Percentiles rank a stretch among this genome's conserved stretches.
These are phyloP conservation scores for Aethes cnicana DNA, from an alignment of 2,888 invertebrate species.

Conservation along the genomic window DNA sequence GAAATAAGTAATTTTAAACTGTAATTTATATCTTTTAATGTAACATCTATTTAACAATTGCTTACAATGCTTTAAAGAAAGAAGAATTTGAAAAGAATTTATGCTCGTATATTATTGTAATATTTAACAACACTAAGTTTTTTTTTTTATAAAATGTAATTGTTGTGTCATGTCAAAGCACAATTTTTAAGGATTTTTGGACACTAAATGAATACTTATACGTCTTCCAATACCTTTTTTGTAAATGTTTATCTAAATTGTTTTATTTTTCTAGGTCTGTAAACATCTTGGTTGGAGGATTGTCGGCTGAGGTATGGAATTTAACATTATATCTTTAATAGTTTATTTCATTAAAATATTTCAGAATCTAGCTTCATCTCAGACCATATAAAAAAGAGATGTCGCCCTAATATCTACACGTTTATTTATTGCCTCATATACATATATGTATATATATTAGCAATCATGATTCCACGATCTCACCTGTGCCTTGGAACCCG, in stretches of 20 bases:
- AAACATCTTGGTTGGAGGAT: slow-evolving; percentile 56
- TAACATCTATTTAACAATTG: background rate
- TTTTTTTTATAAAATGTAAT: slow-evolving; percentile 35
- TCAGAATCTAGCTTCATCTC: too few species aligned
- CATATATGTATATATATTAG: too few species aligned
- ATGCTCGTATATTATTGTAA: background rate
- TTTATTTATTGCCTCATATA: too few species aligned
- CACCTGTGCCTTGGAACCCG: too few species aligned
- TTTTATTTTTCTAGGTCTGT: slow-evolving; percentile 70
- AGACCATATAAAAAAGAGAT: too few species aligned
- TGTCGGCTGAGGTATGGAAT: slow-evolving; percentile 51
- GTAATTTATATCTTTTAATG: background rate
- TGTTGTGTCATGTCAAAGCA: slow-evolving; percentile 10
- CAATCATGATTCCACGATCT: too few species aligned
- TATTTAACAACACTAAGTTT: slow-evolving; percentile 32
- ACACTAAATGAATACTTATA: slow-evolving; percentile 10
- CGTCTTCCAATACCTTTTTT: background rate
- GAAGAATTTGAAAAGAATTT: background rate
- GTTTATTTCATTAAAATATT: too few species aligned
- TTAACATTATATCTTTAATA: background rate
- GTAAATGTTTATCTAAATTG: slow-evolving; percentile 24
- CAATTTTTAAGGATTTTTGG: slow-evolving; percentile 7
- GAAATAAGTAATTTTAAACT: background rate
- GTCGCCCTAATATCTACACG: too few species aligned
- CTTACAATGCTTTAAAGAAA: background rate